These are phyloP conservation scores for Trissolcus brochymenae DNA, from an alignment of 2,888 invertebrate genomes.

Conservation along the genomic window DNA sequence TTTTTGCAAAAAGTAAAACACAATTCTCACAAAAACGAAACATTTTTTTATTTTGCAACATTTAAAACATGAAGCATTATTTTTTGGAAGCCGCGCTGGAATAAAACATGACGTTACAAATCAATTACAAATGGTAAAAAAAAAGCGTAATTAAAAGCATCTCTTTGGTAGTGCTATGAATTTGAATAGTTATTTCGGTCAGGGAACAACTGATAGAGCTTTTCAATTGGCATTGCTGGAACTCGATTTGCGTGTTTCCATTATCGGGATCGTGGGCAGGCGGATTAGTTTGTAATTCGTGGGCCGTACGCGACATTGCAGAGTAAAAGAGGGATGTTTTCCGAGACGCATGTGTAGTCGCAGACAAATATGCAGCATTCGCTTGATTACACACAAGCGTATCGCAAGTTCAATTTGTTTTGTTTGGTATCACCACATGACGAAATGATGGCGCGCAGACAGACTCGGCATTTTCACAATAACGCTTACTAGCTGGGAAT, in stretches of 20 bases:
- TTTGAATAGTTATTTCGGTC: conserved; percentile 16
- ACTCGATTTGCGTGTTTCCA: conserved; percentile 59
- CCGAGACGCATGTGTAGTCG: conserved; percentile 27
- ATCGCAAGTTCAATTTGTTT: conserved; percentile 41
- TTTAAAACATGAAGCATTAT: too few relatives aligned
- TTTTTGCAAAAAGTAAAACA: too few relatives aligned
- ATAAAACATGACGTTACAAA: too few relatives aligned
- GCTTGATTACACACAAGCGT: conserved; percentile 28
- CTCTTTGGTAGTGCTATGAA: too few relatives aligned
- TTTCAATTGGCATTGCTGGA: conserved; percentile 59
- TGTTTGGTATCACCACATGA: conserved; percentile 23
- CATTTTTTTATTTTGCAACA: too few relatives aligned
- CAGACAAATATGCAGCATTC: conserved; percentile 24
- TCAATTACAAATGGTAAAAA: too few relatives aligned
- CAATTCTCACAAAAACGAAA: too few relatives aligned
- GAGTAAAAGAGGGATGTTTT: conserved; percentile 32
- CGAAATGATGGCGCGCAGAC: conserved; percentile 8
- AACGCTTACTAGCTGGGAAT: conserved; percentile 6
- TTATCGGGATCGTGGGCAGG: conserved; percentile 49
- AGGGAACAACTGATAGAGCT: conserved; percentile 29
- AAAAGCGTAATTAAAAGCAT: too few relatives aligned
- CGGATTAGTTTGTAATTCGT: conserved; percentile 54
- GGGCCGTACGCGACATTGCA: conserved; percentile 13
- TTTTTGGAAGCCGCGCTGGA: too few relatives aligned
- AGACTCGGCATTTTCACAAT: conserved; percentile 11